Conservation (phyloP, 2,888 invertebrate genomes). For the Lasius platythorax region DNA sequence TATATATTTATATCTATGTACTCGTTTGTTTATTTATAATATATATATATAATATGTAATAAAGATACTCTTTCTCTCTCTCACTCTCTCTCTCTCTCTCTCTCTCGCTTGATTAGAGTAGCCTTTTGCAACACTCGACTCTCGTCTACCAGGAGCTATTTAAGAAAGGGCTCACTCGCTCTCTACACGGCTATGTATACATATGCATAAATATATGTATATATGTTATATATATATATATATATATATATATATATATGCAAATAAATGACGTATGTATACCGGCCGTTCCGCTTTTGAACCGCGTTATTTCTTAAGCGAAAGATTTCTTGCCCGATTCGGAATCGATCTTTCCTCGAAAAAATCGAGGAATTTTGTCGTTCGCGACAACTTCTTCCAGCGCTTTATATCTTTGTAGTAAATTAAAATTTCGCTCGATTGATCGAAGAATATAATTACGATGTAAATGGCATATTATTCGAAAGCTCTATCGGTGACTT, state of each 20-base stretch:
- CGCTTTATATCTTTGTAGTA: not conserved
- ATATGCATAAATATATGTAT: slow-evolving; percentile 42
- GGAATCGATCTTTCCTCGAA: not conserved
- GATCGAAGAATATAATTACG: not conserved
- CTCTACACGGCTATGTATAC: slow-evolving; percentile 52
- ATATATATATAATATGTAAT: slow-evolving; percentile 58
- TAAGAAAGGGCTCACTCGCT: slow-evolving; percentile 66
- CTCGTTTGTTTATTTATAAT: slow-evolving; percentile 41
- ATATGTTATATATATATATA: slow-evolving; percentile 23
- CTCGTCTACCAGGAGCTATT: slow-evolving; percentile 54
- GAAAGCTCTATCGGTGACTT: not conserved
- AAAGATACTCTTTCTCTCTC: slow-evolving; percentile 61
- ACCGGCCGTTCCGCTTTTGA: not conserved
- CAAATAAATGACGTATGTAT: slow-evolving; percentile 12
- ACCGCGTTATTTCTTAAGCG: not conserved
- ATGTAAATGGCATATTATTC: not conserved
- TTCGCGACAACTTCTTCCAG: not conserved
- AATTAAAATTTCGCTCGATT: not conserved
- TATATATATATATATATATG: slow-evolving; percentile 26
- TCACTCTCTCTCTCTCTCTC: slow-evolving; percentile 28
- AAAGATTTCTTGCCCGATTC: not conserved
- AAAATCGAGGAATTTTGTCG: not conserved
- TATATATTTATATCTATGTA: slow-evolving; percentile 57
- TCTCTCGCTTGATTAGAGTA: slow-evolving; percentile 17
- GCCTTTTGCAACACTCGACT: slow-evolving; percentile 13